Percentiles rank a stretch among this genome's conserved stretches.
Conservation (phyloP, 2,888 invertebrate species). For the Cylloceria caligata region DNA sequence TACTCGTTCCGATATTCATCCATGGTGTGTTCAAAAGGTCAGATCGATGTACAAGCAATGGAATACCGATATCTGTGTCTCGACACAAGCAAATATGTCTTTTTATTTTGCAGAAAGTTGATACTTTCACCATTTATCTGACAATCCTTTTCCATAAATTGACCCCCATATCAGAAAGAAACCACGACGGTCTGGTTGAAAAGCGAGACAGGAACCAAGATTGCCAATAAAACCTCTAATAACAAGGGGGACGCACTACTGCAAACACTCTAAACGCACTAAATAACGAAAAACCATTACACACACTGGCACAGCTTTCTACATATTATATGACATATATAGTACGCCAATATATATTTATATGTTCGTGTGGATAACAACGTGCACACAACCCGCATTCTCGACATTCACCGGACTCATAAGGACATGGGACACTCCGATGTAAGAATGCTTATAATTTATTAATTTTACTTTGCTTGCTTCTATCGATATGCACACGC, state of each 20-base stretch:
- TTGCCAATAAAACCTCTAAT: constrained; percentile 79
- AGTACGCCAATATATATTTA: not conserved
- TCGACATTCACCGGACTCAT: constrained; percentile 59
- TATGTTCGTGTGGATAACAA: constrained; percentile 30
- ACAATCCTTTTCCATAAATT: no score
- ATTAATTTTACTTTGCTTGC: constrained; percentile 10
- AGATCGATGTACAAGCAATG: constrained; percentile 26
- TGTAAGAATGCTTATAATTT: constrained; percentile 30
- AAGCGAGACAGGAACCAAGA: constrained; percentile 84
- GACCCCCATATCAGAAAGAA: constrained; percentile 68
- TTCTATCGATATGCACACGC: constrained; percentile 42
- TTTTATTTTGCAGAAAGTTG: not conserved
- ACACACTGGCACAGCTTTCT: constrained; percentile 54
- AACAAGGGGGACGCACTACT: constrained; percentile 59
- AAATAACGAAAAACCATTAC: constrained; percentile 38
- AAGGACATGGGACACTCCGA: constrained; percentile 30
- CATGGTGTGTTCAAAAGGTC: constrained; percentile 58
- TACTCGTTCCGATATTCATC: constrained; percentile 60
- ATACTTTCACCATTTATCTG: not conserved
- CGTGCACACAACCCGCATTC: constrained; percentile 65
- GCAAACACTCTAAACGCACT: constrained; percentile 64
- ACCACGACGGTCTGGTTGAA: constrained; percentile 79
- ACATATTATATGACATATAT: not conserved
- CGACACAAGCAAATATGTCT: not conserved
- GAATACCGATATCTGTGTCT: constrained; percentile 3